These are phyloP conservation scores for Hemiprocne comata DNA, from an alignment of 2,113 vertebrate genomes.

Conservation along the genomic window DNA sequence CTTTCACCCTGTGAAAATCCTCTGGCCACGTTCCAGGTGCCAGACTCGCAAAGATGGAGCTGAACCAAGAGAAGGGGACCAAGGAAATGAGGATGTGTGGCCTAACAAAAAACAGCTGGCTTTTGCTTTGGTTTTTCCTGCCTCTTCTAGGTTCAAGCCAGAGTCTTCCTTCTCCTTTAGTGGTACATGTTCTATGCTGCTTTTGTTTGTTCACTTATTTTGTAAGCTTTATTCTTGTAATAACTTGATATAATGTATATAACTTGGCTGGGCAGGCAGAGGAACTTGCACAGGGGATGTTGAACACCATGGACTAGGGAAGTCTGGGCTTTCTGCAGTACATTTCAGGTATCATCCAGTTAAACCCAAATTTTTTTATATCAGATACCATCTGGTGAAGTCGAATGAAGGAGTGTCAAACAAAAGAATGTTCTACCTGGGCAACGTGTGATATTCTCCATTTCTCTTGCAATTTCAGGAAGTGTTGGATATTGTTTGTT, in stretches of 20 bases:
- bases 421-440: neutral
- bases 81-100: neutral
- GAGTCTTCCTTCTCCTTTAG: neutral
- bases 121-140: neutral
- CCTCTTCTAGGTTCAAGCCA: neutral
- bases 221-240: neutral
- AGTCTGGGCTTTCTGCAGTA: neutral
- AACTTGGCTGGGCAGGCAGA: neutral
- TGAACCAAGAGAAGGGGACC: neutral
- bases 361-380: neutral
- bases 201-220: neutral
- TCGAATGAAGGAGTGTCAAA: neutral
- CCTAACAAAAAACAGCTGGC: neutral
- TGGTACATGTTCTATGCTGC: neutral
- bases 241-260: neutral
- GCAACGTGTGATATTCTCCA: neutral
- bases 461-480: neutral
- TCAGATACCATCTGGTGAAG: neutral
- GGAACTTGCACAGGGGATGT: neutral
- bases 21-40: neutral
- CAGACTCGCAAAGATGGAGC: neutral
- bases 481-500: neutral
- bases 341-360: neutral
- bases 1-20: constrained; percentile 55
- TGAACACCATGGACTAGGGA: neutral